Evolutionary conservation across 2,797 vertebrate genomes (phyloP), one percentile per base, ranked within the genome.

Genomic region (Rhabdomys pumilio): DNA sequence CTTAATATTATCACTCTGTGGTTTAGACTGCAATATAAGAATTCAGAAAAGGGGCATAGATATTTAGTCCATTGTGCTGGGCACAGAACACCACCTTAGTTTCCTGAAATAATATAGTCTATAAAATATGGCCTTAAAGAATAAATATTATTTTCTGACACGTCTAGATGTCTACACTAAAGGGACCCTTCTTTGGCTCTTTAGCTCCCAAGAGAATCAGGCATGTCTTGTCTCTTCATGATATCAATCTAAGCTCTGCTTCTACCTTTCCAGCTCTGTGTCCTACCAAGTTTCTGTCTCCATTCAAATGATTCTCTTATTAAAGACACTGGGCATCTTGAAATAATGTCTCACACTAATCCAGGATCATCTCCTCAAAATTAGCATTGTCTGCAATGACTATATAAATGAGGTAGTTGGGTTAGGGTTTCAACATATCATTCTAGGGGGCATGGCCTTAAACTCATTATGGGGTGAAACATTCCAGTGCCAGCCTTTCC

Each of bases 201-300:
- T 20, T 15, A 3, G 41, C 3, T 47, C 29, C 20, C 2, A 0
- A 15, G 4, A 24, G 20, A 11, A 57, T 41, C 44, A 11, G 34
- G 7, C 19, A 0, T 57, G 26, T 20, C 29, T 41, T 15, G 13
- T 47, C 22, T 53, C n/a, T 26, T 53, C 34, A 53, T 2, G 29
- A 3, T 5, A 0, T 38, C 38, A 2, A 2, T 4, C 22, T 31
- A 4, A 0, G 26, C 24, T 63, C n/a, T 29, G 6, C 50, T 17
- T 76, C 29, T 2, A 1, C 2, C 47, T 24, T 31, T 29, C 29
- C 0, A 0, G 55, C 44, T 13, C 89, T 12, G 1, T 73, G n/a
- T 67, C 55, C 8, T 4, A 29, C 82, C 3, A n/a, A 26, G 14
- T 3, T 38, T 41, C 15, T 76, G 22, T 88, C 1, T 38, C 1